These are phyloP conservation scores for Cylindroiulus punctatus DNA, from an alignment of 2,888 invertebrate genomes.

Conservation along the genomic window DNA sequence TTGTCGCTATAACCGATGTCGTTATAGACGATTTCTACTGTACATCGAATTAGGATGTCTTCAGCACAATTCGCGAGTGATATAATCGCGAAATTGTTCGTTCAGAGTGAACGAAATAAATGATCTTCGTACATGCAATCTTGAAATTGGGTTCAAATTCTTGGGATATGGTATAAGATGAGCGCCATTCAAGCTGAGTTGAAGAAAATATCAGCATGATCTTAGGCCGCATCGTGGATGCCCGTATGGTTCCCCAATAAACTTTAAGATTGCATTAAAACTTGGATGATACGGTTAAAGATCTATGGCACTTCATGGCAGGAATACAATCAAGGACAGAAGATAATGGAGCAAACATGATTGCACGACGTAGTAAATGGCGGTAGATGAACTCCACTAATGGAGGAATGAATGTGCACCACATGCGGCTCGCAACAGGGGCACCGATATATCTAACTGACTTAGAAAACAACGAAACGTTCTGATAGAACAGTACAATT, in stretches of 20 bases:
- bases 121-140: background rate
- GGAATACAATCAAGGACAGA: constrained; percentile 44
- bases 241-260: background rate
- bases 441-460: constrained; percentile 5
- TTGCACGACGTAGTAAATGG: constrained; percentile 30
- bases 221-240: background rate
- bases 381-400: constrained; percentile 41
- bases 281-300: constrained; percentile 18
- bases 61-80: background rate
- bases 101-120: background rate
- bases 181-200: background rate
- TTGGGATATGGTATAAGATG: background rate
- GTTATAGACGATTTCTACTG: too few species aligned
- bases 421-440: constrained; percentile 7
- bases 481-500: constrained; percentile 15
- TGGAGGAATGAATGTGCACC: constrained; percentile 25
- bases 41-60: background rate
- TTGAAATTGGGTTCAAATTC: constrained; percentile 13
- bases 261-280: constrained; percentile 33
- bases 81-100: background rate
- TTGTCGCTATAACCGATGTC: too few species aligned
- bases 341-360: constrained; percentile 39
- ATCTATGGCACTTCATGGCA: background rate
- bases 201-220: constrained; percentile 8
- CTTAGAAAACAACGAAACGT: constrained; percentile 9